These are phyloP conservation scores for Orycteropus afer DNA, from an alignment of 2,113 vertebrate genomes.

Conservation along the genomic window DNA sequence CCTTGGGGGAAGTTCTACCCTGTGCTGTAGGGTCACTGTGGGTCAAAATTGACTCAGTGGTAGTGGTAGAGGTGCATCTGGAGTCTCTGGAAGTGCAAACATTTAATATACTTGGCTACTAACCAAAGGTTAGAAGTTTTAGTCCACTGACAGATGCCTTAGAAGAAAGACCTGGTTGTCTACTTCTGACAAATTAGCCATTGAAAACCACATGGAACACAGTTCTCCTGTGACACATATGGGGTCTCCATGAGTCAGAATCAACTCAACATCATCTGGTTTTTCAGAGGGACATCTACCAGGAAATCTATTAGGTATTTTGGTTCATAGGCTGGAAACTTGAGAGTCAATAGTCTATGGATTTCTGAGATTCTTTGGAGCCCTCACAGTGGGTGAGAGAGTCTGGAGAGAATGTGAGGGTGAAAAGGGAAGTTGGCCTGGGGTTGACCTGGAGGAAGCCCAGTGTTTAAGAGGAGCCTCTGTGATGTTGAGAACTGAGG, in stretches of 20 bases:
- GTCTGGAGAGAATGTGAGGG: background rate
- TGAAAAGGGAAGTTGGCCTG: background rate
- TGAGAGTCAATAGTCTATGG: too few species aligned
- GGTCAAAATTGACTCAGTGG: background rate
- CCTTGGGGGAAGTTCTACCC: background rate
- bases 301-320: background rate
- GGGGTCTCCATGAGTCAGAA: background rate
- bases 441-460: background rate
- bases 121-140: background rate
- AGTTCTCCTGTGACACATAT: background rate
- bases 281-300: background rate
- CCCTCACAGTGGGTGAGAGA: background rate
- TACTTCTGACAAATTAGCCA: background rate
- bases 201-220: background rate
- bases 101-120: too few species aligned
- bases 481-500: background rate
- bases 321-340: background rate
- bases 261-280: background rate
- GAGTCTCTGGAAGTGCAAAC: too few species aligned
- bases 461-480: background rate
- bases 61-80: background rate
- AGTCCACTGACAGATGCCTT: background rate
- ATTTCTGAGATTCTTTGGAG: background rate
- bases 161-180: background rate
- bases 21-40: background rate